Evolutionary conservation across 2,113 vertebrate species (phyloP).

Genomic region (Bothrops jararaca): DNA sequence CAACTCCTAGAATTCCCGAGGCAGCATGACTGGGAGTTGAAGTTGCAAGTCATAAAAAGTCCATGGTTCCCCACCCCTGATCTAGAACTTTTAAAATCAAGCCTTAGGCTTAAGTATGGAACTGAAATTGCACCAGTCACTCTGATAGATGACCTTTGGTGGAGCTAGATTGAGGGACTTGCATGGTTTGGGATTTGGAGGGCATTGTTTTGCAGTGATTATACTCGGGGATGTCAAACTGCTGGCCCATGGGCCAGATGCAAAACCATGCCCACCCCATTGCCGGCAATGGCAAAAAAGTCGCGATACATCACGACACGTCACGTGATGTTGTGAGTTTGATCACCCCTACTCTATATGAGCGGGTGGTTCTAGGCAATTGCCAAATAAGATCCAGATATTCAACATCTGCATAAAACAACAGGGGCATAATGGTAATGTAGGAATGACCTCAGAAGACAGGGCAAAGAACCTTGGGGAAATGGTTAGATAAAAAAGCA

Average conservation of each 20-base stretch:
- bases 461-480: background rate
- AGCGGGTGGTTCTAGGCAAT: background rate
- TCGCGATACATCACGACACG: too few relatives aligned
- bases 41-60: too few relatives aligned
- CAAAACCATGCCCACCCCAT: too few relatives aligned
- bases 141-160: background rate
- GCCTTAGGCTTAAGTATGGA: background rate
- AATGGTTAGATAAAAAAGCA: background rate
- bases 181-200: background rate
- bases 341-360: background rate
- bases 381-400: background rate
- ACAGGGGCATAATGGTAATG: background rate
- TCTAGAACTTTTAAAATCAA: background rate
- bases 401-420: background rate
- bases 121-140: background rate
- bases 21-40: too few relatives aligned
- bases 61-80: background rate
- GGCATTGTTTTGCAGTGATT: background rate
- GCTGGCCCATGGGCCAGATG: too few relatives aligned
- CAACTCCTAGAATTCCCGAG: too few relatives aligned
- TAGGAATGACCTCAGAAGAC: background rate
- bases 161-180: background rate
- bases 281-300: too few relatives aligned
- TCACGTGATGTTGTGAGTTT: too few relatives aligned
- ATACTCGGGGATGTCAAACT: background rate